Conservation (phyloP, 2,113 vertebrate species). For the Bubalus kerabau region DNA sequence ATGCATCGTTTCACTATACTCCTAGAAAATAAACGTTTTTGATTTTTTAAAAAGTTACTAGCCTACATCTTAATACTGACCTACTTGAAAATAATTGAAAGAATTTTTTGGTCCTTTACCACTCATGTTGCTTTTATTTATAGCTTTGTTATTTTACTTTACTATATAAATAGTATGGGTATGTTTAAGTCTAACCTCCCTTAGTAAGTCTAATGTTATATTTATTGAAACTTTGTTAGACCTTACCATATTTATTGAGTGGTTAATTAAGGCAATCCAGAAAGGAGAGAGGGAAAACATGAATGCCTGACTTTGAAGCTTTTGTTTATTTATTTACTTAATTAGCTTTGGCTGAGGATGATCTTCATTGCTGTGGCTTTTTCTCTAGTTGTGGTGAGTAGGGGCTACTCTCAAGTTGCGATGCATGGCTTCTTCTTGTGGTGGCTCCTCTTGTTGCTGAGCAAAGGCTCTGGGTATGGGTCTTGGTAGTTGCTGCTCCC, state of each 20-base stretch:
- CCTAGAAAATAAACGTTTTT: background rate
- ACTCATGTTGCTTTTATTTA: background rate
- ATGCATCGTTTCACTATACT: background rate
- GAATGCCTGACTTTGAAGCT: background rate
- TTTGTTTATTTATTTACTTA: background rate
- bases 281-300: background rate
- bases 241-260: background rate
- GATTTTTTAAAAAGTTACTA: background rate
- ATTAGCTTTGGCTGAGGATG: background rate
- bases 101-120: background rate
- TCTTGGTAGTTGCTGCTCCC: background rate
- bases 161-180: background rate
- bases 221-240: background rate
- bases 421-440: background rate
- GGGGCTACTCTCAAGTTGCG: background rate
- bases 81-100: background rate
- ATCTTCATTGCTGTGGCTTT: background rate
- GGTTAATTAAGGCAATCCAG: background rate
- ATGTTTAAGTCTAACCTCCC: background rate
- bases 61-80: background rate
- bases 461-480: background rate
- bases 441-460: fast-evolving
- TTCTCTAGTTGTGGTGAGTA: background rate
- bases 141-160: background rate
- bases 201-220: background rate